Evolutionary conservation across 2,113 vertebrate genomes (phyloP).

Genomic region (Catharus bicknelli): DNA sequence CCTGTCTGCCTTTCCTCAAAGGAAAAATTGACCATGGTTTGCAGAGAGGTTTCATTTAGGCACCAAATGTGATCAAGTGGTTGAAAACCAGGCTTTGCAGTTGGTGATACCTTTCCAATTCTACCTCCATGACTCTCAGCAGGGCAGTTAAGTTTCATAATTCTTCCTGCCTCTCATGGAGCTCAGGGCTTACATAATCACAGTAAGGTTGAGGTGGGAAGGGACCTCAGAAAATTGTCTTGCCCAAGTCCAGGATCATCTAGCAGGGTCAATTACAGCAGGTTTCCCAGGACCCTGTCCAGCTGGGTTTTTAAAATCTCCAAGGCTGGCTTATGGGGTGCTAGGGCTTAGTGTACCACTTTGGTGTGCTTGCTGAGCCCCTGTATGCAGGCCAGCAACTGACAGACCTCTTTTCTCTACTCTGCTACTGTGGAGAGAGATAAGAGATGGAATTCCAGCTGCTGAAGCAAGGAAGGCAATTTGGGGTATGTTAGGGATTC

Average conservation of each 20-base stretch:
- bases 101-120: background rate
- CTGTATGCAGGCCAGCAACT: background rate
- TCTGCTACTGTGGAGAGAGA: background rate
- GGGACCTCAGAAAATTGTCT: fast-evolving
- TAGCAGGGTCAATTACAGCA: background rate
- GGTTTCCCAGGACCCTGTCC: background rate
- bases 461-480: background rate
- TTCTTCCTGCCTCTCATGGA: background rate
- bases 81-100: background rate
- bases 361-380: background rate
- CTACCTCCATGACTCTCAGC: background rate
- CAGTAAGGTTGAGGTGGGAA: background rate
- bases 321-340: background rate
- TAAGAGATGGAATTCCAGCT: background rate
- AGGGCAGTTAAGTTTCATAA: background rate
- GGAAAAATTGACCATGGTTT: background rate
- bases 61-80: background rate
- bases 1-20: background rate
- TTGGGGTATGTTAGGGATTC: background rate
- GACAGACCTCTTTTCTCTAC: background rate
- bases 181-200: background rate
- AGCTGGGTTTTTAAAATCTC: fast-evolving
- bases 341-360: background rate
- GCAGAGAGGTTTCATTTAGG: background rate
- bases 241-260: background rate